Conservation (phyloP, 1,140 invertebrate species). For the Aleiodes sp. region DNA sequence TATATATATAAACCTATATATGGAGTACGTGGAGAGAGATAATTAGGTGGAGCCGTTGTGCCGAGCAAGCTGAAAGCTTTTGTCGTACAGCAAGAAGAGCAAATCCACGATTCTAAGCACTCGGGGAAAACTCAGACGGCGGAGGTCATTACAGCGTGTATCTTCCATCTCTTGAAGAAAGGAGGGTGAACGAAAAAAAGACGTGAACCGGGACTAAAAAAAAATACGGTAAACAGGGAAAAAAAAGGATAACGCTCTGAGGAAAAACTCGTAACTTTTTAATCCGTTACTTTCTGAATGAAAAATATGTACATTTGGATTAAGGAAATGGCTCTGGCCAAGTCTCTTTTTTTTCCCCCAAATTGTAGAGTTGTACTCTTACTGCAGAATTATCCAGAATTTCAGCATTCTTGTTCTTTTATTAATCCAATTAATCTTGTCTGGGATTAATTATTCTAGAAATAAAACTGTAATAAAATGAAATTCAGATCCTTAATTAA, state of each 20-base stretch:
- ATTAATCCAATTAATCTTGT: too few relatives aligned
- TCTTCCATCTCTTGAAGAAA: slow-evolving; percentile 12
- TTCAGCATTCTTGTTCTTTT: too few relatives aligned
- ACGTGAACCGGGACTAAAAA: not conserved
- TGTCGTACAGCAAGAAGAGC: slow-evolving; percentile 15
- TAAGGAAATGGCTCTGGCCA: not conserved
- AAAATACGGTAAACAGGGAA: slow-evolving; percentile 3
- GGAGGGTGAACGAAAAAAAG: not conserved
- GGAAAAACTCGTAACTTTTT: slow-evolving; percentile 9
- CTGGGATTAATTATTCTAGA: too few relatives aligned
- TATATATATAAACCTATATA: too few relatives aligned
- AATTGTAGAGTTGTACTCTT: too few relatives aligned
- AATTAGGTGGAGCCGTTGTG: slow-evolving; percentile 17
- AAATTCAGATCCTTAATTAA: too few relatives aligned
- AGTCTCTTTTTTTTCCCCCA: not conserved
- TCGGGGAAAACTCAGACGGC: slow-evolving; percentile 16
- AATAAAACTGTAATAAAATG: too few relatives aligned
- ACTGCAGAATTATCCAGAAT: too few relatives aligned
- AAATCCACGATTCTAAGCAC: slow-evolving; percentile 13
- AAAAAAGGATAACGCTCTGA: slow-evolving; percentile 31
- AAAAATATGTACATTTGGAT: not conserved
- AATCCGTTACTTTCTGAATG: not conserved
- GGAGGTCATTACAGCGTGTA: slow-evolving; percentile 15
- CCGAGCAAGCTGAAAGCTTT: slow-evolving; percentile 17
- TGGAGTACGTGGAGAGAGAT: slow-evolving; percentile 13